Percentiles rank a stretch among this genome's conserved stretches.
These are phyloP conservation scores for Puffinus mauretanicus DNA, from an alignment of 2,113 vertebrate species.

Conservation along the genomic window DNA sequence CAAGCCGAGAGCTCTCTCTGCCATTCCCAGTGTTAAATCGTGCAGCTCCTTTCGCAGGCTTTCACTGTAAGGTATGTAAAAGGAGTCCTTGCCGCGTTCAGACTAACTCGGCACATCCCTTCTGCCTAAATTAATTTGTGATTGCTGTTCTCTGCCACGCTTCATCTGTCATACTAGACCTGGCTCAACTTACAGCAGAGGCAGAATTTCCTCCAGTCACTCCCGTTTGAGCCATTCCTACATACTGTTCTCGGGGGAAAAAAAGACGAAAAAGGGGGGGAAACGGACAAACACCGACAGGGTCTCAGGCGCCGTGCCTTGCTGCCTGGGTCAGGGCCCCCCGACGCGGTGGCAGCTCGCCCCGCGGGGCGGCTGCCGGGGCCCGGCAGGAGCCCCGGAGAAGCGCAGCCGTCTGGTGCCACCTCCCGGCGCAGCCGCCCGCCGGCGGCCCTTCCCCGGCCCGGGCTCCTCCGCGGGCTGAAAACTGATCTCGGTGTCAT, in stretches of 20 bases:
- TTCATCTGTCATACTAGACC: not conserved
- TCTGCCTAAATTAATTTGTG: not conserved
- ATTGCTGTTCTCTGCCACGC: not conserved
- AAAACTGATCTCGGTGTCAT: accelerated
- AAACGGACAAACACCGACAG: not conserved
- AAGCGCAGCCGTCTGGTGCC: slow-evolving; percentile 61
- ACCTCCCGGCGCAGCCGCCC: slow-evolving; percentile 55
- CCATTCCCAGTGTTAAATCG: not conserved
- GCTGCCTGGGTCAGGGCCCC: not conserved
- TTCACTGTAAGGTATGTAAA: accelerated
- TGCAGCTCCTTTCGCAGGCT: not conserved
- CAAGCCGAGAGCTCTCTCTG: too few species aligned
- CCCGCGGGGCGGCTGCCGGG: not conserved
- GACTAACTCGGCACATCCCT: not conserved
- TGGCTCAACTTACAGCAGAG: not conserved
- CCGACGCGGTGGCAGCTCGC: not conserved
- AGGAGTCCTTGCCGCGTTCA: not conserved
- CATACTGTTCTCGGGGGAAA: too few species aligned
- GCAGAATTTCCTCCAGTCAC: not conserved
- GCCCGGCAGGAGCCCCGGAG: not conserved
- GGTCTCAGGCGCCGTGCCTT: not conserved
- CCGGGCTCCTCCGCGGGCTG: not conserved
- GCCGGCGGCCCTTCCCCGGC: not conserved
- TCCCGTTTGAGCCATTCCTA: not conserved
- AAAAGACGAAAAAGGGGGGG: not conserved